These are phyloP conservation scores for Brachionus calyciflorus DNA, from an alignment of 1,140 invertebrate genomes.

Conservation along the genomic window DNA sequence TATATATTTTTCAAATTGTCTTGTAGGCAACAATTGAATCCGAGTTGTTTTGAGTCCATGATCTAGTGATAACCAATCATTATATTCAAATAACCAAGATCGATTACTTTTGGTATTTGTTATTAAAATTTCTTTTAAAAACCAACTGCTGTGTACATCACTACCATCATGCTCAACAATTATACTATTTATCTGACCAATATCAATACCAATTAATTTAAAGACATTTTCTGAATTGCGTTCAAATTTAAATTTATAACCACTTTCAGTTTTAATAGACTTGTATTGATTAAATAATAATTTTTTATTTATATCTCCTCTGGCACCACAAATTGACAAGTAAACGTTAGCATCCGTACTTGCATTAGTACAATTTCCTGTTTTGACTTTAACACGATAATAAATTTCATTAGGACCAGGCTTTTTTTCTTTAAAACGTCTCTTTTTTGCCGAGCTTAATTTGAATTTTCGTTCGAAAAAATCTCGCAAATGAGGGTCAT, in stretches of 20 bases:
- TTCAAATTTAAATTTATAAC: slow-evolving; percentile 43
- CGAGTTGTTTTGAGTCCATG: slow-evolving; percentile 12
- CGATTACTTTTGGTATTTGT: slow-evolving; percentile 56
- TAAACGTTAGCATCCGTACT: slow-evolving; percentile 47
- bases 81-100: slow-evolving; percentile 57
- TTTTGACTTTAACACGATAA: slow-evolving; percentile 40
- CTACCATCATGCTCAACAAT: slow-evolving; percentile 53
- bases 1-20: slow-evolving; percentile 16
- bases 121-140: slow-evolving; percentile 57
- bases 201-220: slow-evolving; percentile 39
- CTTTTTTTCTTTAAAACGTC: slow-evolving; percentile 14
- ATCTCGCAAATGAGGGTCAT: slow-evolving; percentile 58
- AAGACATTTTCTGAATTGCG: slow-evolving; percentile 26
- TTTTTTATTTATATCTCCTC: slow-evolving; percentile 24
- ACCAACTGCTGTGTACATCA: slow-evolving; percentile 59
- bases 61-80: slow-evolving; percentile 58
- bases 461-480: slow-evolving; percentile 58
- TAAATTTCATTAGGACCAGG: neutral
- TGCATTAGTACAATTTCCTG: slow-evolving; percentile 34
- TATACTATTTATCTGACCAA: slow-evolving; percentile 35
- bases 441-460: slow-evolving; percentile 33
- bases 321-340: slow-evolving; percentile 15
- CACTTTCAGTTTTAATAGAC: slow-evolving; percentile 6
- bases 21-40: neutral
- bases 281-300: slow-evolving; percentile 36